Evolutionary conservation across 1,140 invertebrate genomes (phyloP).

Genomic region (Brachionus sp.): DNA sequence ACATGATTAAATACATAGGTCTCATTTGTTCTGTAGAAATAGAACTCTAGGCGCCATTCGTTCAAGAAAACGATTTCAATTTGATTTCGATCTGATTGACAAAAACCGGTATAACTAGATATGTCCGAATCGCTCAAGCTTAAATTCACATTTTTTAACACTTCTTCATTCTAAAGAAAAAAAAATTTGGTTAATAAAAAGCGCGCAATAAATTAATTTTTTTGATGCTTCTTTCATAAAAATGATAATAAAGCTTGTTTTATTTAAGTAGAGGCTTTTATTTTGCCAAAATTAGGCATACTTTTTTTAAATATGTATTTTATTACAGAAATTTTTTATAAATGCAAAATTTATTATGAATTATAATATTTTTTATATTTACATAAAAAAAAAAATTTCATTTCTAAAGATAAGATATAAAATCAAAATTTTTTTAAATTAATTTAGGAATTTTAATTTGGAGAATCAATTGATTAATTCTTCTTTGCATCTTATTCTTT

Average conservation of each 20-base stretch:
- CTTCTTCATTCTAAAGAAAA: background rate
- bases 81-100: background rate
- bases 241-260: background rate
- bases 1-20: conserved; percentile 33
- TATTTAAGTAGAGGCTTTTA: background rate
- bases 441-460: too few relatives aligned
- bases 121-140: background rate
- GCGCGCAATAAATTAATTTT: background rate
- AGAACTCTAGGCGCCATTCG: conserved; percentile 37
- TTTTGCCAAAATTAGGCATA: background rate
- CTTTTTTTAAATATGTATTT: background rate
- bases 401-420: too few relatives aligned
- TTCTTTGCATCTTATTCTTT: too few relatives aligned
- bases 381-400: too few relatives aligned
- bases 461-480: too few relatives aligned
- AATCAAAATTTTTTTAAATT: too few relatives aligned
- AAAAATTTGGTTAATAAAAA: background rate
- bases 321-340: background rate
- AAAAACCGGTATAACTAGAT: conserved; percentile 2
- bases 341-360: background rate
- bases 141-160: conserved; percentile 11
- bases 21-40: conserved; percentile 26
- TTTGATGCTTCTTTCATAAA: background rate
- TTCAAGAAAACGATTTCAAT: conserved; percentile 12
- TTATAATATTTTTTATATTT: too few relatives aligned